Conservation (phyloP, 2,113 vertebrate genomes). For the Tricholaema leucomelas region DNA sequence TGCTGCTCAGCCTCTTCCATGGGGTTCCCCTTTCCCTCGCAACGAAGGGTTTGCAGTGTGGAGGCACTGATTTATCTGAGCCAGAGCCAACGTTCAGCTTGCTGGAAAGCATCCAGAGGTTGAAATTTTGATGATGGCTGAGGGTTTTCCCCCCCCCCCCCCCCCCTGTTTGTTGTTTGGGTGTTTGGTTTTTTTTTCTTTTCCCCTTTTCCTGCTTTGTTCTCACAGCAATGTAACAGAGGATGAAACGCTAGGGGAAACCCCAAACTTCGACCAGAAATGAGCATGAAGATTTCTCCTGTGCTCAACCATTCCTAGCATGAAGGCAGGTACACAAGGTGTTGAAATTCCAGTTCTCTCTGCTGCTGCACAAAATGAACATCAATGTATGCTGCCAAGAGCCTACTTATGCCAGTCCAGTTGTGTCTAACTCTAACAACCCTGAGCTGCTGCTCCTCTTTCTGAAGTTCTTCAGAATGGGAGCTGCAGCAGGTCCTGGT, state of each 20-base stretch:
- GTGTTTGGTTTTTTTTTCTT: too few species aligned
- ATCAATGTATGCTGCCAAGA: background rate
- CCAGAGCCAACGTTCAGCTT: background rate
- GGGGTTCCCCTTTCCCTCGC: background rate
- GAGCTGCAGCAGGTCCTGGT: background rate
- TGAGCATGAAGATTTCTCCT: background rate
- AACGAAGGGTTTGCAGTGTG: background rate
- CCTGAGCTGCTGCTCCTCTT: background rate
- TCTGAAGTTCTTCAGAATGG: background rate
- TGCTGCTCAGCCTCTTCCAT: background rate
- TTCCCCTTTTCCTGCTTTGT: background rate
- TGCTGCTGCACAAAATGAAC: background rate
- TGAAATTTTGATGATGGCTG: constrained; percentile 9
- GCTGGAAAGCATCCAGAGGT: constrained; percentile 37
- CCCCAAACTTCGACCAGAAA: background rate
- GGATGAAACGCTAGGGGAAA: background rate
- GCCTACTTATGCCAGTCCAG: background rate
- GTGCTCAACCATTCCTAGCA: background rate
- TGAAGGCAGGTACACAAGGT: background rate
- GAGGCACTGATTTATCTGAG: background rate
- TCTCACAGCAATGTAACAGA: background rate
- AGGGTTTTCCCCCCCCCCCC: background rate
- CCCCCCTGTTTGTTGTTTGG: too few species aligned
- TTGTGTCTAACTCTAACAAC: background rate
- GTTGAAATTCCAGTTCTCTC: background rate